Percentiles rank a stretch among this genome's conserved stretches.
These are phyloP conservation scores for Pachypanchax playfairii DNA, from an alignment of 2,113 vertebrate species.

Conservation along the genomic window DNA sequence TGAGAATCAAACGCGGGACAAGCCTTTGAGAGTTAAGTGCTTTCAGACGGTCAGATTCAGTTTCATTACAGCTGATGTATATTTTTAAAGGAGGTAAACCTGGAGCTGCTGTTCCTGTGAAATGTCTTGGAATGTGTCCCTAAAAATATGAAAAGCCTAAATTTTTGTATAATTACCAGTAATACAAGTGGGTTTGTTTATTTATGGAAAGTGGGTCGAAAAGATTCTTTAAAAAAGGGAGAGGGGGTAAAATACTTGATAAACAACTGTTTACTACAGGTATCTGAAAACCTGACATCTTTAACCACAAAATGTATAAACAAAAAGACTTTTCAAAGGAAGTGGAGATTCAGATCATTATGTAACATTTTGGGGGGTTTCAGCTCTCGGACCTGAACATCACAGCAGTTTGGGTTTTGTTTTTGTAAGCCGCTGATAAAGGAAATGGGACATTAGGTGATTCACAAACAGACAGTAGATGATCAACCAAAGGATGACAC, in stretches of 20 bases:
- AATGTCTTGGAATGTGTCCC: conserved; percentile 45
- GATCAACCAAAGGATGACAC: too few species aligned
- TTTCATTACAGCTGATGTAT: conserved; percentile 66
- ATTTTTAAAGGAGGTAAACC: conserved; percentile 62
- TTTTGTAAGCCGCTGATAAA: too few species aligned
- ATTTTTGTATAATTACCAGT: conserved; percentile 71
- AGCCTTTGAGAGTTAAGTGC: conserved; percentile 64
- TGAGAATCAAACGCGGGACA: conserved; percentile 46
- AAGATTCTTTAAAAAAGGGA: conserved; percentile 8
- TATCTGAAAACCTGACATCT: too few species aligned
- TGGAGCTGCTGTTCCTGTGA: conserved; percentile 26
- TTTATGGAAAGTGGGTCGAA: conserved; percentile 21
- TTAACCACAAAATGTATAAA: too few species aligned
- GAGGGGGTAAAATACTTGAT: neutral
- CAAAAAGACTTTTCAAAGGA: too few species aligned
- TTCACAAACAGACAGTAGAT: too few species aligned
- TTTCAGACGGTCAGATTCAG: conserved; percentile 60
- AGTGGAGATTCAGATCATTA: too few species aligned
- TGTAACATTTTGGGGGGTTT: too few species aligned
- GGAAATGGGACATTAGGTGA: too few species aligned
- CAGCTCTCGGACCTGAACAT: too few species aligned
- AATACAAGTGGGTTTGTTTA: conserved; percentile 49
- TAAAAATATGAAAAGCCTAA: conserved; percentile 34
- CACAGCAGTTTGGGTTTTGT: too few species aligned
- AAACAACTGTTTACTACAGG: too few species aligned